Evolutionary conservation across 2,888 invertebrate species (phyloP).

Genomic region (Hydrotaea cyrtoneurina): DNA sequence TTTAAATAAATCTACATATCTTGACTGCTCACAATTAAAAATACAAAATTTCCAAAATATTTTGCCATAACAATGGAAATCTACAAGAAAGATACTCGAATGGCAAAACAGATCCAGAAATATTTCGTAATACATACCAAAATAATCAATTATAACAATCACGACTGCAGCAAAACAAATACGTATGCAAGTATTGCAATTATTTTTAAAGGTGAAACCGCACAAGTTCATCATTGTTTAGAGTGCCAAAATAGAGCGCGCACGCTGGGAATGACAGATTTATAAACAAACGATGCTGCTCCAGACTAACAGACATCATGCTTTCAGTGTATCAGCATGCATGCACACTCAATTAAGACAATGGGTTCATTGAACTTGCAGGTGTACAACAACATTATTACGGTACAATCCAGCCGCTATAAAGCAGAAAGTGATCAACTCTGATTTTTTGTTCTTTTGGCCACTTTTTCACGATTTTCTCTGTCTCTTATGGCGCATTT

Average conservation of each 20-base stretch:
- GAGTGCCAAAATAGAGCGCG: neutral
- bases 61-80: no score
- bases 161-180: neutral
- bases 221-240: constrained; percentile 32
- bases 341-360: neutral
- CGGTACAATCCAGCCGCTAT: neutral
- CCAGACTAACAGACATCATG: neutral
- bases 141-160: neutral
- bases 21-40: no score
- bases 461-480: no score
- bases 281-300: neutral
- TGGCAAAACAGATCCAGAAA: neutral
- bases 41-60: no score
- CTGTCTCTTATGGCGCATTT: no score
- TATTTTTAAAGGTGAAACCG: constrained; percentile 17
- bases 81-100: no score
- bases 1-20: no score
- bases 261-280: constrained; percentile 2
- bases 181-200: neutral
- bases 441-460: no score
- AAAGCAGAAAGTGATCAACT: neutral
- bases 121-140: constrained; percentile 31
- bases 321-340: neutral
- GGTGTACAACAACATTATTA: neutral
- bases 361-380: constrained; percentile 2